Conservation (phyloP, 2,113 vertebrate species). For the Gopherus evgoodei region DNA sequence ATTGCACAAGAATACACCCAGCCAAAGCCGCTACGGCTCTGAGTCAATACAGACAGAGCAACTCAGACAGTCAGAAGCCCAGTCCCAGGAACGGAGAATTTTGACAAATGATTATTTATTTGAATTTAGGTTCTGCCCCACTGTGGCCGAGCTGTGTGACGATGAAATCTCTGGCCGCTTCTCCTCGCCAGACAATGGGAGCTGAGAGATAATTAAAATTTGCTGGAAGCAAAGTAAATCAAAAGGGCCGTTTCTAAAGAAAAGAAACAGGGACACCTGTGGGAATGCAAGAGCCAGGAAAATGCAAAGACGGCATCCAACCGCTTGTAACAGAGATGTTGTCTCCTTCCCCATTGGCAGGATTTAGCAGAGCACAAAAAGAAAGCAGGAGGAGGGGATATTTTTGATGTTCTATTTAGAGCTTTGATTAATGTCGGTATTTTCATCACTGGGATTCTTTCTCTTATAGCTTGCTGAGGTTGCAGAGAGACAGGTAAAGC, state of each 20-base stretch:
- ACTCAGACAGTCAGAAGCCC: not conserved
- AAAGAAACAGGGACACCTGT: constrained; percentile 54
- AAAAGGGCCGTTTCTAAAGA: constrained; percentile 58
- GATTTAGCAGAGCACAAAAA: constrained; percentile 49
- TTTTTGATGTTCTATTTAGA: constrained; percentile 61
- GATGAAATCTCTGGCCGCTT: not conserved
- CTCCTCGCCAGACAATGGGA: not conserved
- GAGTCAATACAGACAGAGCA: not conserved
- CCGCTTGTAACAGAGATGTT: constrained; percentile 60
- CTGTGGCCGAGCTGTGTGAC: not conserved
- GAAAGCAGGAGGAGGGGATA: constrained; percentile 21
- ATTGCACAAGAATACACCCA: not conserved
- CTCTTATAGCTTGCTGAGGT: not conserved
- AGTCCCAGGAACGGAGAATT: not conserved
- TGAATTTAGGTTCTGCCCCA: rapidly evolving
- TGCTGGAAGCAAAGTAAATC: constrained; percentile 58
- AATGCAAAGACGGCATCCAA: constrained; percentile 55
- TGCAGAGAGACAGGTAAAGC: not conserved
- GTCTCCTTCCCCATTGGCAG: constrained; percentile 51
- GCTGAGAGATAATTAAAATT: constrained; percentile 43
- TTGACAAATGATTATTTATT: not conserved
- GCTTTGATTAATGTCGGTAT: not conserved
- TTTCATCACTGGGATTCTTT: not conserved
- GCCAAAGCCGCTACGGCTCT: not conserved
- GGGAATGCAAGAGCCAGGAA: constrained; percentile 45